Conservation (phyloP, 2,888 invertebrate species). For the Lutraria lutraria region DNA sequence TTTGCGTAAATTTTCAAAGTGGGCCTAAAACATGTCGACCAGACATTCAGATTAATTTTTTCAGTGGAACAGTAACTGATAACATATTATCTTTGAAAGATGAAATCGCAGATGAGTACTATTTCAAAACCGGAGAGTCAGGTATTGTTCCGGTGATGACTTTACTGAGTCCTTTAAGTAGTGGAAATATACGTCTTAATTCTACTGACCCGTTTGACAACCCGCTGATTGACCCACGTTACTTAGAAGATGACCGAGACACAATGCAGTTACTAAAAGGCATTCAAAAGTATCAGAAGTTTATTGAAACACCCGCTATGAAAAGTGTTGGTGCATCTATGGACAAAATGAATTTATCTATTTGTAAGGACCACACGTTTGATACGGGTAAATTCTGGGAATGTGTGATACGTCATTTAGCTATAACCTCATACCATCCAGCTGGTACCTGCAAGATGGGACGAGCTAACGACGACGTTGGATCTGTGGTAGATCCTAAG, state of each 20-base stretch:
- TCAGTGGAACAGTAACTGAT: conserved; percentile 35
- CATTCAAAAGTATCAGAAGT: conserved; percentile 49
- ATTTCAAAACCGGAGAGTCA: conserved; percentile 78
- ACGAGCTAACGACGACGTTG: conserved; percentile 80
- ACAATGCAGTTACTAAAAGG: conserved; percentile 84
- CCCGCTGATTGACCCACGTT: conserved; percentile 96
- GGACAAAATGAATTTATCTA: conserved; percentile 50
- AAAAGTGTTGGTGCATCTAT: conserved; percentile 57
- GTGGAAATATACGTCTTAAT: conserved; percentile 92
- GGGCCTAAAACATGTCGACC: conserved; percentile 54
- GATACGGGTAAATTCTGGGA: conserved; percentile 68
- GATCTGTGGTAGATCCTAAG: conserved; percentile 90
- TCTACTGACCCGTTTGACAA: conserved; percentile 92
- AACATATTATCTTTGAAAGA: conserved; percentile 49
- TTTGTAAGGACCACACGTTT: conserved; percentile 55
- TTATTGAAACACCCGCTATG: conserved; percentile 57
- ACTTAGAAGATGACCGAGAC: conserved; percentile 90
- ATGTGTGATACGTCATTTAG: conserved; percentile 58
- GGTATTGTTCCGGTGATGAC: conserved; percentile 48
- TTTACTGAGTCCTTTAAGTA: conserved; percentile 89
- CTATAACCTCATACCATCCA: conserved; percentile 88
- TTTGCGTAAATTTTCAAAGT: conserved; percentile 52
- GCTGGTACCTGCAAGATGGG: conserved; percentile 93
- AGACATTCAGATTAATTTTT: conserved; percentile 58
- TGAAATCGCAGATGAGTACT: conserved; percentile 50